phyloP scores from a whole-genome alignment of 2,113 vertebrate genomes.

The Eretmochelys imbricata region DNA sequence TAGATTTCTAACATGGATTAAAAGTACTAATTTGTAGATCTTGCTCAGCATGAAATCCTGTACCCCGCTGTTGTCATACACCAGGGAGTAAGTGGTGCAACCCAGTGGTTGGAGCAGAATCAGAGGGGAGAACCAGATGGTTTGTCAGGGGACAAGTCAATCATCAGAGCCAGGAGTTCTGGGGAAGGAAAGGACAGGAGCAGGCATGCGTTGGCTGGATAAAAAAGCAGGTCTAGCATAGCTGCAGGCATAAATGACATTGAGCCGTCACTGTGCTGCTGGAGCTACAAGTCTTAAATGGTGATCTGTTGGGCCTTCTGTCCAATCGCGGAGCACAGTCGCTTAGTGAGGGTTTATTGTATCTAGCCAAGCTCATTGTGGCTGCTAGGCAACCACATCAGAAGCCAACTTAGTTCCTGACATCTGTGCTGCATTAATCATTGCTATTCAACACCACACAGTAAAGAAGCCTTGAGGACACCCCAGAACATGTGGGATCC shows the following conservation, averaged over 20 bases:
- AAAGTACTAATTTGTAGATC: not conserved
- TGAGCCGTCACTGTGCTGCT: not conserved
- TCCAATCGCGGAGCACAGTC: not conserved
- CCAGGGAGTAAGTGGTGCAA: not conserved
- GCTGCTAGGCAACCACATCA: not conserved
- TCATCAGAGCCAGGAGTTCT: not conserved
- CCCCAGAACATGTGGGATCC: not conserved
- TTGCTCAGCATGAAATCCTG: fast-evolving
- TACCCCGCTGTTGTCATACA: not conserved
- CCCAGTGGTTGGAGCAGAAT: not conserved
- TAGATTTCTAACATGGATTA: not conserved
- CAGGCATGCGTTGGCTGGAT: not conserved
- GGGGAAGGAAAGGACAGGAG: not conserved
- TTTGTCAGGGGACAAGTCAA: not conserved
- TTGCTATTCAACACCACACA: not conserved
- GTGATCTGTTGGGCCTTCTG: not conserved
- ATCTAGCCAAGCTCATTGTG: not conserved
- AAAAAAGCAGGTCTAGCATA: not conserved
- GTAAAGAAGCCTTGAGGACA: not conserved
- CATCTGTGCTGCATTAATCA: not conserved
- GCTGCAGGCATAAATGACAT: not conserved
- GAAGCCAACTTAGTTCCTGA: not conserved
- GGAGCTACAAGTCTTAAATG: not conserved
- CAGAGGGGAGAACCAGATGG: not conserved
- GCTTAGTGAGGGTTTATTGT: not conserved